Conservation (phyloP, 1,140 invertebrate genomes). For the Lepidostoma basale region DNA sequence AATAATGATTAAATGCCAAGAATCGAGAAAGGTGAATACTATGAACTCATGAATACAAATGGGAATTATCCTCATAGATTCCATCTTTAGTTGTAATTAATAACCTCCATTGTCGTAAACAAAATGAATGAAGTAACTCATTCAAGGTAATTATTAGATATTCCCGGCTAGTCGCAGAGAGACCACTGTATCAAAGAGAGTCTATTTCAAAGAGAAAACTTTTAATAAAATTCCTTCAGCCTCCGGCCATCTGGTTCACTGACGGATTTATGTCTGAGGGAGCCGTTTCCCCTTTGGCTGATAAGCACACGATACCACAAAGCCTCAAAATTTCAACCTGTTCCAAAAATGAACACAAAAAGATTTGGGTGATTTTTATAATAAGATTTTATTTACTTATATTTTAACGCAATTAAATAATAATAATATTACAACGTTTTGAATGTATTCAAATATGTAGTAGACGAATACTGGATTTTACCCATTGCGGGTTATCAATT, state of each 20-base stretch:
- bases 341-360: not conserved
- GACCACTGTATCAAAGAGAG: slow-evolving; percentile 39
- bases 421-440: not conserved
- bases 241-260: slow-evolving; percentile 37
- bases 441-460: not conserved
- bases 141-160: slow-evolving; percentile 30
- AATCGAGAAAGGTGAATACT: too few species aligned
- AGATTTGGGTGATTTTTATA: not conserved
- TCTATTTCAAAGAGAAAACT: slow-evolving; percentile 41
- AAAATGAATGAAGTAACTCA: slow-evolving; percentile 31
- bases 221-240: slow-evolving; percentile 44
- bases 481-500: too few species aligned
- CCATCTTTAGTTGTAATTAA: slow-evolving; percentile 25
- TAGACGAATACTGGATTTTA: too few species aligned
- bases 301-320: slow-evolving; percentile 23
- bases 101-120: slow-evolving; percentile 32
- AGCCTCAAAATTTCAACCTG: not conserved
- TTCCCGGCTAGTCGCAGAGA: not conserved
- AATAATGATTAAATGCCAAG: too few species aligned
- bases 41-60: slow-evolving; percentile 24
- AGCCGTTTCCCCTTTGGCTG: slow-evolving; percentile 11
- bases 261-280: slow-evolving; percentile 43
- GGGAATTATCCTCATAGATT: slow-evolving; percentile 10
- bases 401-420: not conserved
- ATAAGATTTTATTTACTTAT: not conserved